Conservation (phyloP, 1,140 invertebrate genomes). For the Lepidurus arcticus region DNA sequence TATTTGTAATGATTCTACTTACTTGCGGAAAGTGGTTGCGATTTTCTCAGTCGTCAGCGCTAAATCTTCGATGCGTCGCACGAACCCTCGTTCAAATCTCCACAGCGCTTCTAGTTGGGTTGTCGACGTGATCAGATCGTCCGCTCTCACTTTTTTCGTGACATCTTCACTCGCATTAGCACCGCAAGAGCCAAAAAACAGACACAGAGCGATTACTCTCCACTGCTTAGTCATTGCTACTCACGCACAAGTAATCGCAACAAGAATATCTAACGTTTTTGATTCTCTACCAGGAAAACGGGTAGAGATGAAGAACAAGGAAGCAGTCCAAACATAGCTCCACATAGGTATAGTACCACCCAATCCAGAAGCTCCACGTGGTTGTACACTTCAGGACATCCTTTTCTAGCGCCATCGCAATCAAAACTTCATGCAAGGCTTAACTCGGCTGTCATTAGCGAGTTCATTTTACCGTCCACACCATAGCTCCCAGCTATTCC, state of each 20-base stretch:
- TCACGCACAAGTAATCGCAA: neutral
- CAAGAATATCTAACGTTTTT: neutral
- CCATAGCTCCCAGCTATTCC: too few relatives aligned
- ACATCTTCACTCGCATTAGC: neutral
- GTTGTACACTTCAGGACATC: neutral
- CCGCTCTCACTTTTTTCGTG: neutral
- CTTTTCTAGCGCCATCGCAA: neutral
- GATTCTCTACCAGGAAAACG: neutral
- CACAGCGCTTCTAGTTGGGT: neutral
- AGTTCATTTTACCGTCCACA: too few relatives aligned
- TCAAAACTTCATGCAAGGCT: neutral
- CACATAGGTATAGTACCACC: neutral
- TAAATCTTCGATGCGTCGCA: neutral
- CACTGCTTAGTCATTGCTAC: neutral
- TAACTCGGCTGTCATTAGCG: neutral
- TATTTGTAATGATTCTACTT: neutral
- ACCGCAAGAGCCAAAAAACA: neutral
- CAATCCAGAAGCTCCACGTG: neutral
- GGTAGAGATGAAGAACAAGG: neutral
- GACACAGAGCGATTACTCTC: neutral
- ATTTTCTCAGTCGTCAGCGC: neutral
- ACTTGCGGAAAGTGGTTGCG: neutral
- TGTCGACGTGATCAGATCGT: neutral
- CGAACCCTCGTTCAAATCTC: neutral
- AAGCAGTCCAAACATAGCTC: neutral